A percentile compares a stretch with the other conserved stretches of the same genome.
Conservation (phyloP, 2,113 vertebrate species). For the Zootoca vivipara region DNA sequence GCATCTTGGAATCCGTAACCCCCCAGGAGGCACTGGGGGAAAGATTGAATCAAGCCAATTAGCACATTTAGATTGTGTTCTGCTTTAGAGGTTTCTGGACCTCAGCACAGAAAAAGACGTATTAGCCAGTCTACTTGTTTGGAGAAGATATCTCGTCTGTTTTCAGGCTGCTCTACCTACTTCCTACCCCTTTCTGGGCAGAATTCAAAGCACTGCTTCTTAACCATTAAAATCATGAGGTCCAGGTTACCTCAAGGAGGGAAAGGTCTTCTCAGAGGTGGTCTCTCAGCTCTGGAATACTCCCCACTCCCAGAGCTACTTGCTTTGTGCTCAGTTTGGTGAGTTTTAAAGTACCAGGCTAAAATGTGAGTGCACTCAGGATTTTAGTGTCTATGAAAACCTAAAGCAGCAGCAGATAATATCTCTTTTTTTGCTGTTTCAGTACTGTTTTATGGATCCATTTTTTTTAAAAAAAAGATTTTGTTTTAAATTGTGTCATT, state of each 20-base stretch:
- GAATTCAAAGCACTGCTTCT: neutral
- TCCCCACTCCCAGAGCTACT: neutral
- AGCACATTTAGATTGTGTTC: neutral
- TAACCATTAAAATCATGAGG: no score
- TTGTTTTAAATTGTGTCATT: neutral
- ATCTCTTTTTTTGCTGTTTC: neutral
- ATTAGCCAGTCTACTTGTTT: neutral
- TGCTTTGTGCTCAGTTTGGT: neutral
- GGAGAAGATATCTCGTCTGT: neutral
- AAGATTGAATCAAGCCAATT: no score
- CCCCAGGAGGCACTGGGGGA: neutral
- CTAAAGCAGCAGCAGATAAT: neutral
- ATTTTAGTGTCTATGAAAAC: neutral
- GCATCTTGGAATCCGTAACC: neutral
- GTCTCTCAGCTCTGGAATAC: neutral
- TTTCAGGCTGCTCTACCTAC: neutral
- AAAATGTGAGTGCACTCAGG: neutral
- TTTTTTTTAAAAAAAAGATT: neutral
- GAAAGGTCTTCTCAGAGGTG: neutral
- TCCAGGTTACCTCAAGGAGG: neutral
- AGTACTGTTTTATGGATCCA: neutral
- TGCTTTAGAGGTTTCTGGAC: neutral
- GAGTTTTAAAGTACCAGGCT: neutral
- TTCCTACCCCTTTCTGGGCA: neutral
- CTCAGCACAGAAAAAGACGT: neutral